These are phyloP conservation scores for Antechinus stuartii DNA, from an alignment of 2,113 vertebrate genomes.

Conservation along the genomic window DNA sequence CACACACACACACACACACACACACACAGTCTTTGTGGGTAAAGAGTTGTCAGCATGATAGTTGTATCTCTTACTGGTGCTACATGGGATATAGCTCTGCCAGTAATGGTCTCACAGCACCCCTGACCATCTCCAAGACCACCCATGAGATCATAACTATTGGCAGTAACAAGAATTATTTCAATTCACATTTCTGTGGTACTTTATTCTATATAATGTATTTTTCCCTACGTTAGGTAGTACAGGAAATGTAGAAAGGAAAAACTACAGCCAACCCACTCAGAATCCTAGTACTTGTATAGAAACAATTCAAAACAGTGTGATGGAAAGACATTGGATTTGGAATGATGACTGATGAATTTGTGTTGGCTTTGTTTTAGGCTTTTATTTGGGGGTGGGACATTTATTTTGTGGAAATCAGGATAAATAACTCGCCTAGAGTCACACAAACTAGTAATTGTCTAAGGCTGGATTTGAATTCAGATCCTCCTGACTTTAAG, in stretches of 20 bases:
- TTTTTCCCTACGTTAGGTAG: background rate
- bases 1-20: background rate
- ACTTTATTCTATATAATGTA: background rate
- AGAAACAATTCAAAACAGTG: background rate
- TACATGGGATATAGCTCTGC: background rate
- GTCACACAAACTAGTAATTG: background rate
- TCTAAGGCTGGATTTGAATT: background rate
- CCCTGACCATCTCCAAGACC: background rate
- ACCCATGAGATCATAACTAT: background rate
- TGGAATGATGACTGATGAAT: background rate
- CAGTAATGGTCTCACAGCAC: background rate
- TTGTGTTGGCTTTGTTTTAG: background rate
- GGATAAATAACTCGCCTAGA: background rate
- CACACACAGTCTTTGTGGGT: background rate
- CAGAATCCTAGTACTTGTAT: background rate
- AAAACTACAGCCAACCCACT: background rate
- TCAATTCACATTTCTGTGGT: background rate
- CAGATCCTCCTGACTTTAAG: background rate
- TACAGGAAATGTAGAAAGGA: background rate
- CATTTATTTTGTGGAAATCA: background rate
- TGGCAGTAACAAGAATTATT: background rate
- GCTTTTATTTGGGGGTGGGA: too few species aligned
- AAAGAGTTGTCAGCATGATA: background rate
- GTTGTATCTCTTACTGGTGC: background rate
- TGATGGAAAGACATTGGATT: background rate